Percentiles rank a stretch among this genome's conserved stretches.
Evolutionary conservation across 2,797 vertebrate genomes (phyloP).

Genomic region (Buphagus erythrorhynchus): DNA sequence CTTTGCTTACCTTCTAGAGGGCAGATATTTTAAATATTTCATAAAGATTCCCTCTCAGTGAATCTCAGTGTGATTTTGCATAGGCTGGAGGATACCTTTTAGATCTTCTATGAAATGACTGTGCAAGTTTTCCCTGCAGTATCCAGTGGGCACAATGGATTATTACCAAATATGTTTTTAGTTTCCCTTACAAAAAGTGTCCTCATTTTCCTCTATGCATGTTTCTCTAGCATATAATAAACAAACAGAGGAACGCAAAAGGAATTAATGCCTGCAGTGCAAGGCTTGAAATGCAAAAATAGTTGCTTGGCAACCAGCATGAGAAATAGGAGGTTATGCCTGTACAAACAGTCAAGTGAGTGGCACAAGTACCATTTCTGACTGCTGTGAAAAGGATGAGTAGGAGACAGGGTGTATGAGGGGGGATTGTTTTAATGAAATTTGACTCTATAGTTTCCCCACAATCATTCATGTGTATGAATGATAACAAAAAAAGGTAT

Average conservation of each 20-base stretch:
- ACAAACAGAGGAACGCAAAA: slow-evolving; percentile 41
- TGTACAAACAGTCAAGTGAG: not conserved
- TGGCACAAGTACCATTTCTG: not conserved
- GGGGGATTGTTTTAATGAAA: not conserved
- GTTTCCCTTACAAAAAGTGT: not conserved
- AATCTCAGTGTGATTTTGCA: not conserved
- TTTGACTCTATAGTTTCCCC: not conserved
- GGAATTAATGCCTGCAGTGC: slow-evolving; percentile 47
- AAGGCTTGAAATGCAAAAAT: slow-evolving; percentile 46
- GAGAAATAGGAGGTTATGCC: slow-evolving; percentile 24
- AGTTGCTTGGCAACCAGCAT: slow-evolving; percentile 66
- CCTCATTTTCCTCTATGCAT: not conserved
- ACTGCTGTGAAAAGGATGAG: not conserved
- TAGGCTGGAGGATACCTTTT: not conserved
- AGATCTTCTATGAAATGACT: not conserved
- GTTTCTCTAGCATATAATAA: not conserved
- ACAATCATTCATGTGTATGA: not conserved
- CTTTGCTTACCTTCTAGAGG: not conserved
- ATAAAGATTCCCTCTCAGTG: not conserved
- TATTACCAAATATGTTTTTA: not conserved
- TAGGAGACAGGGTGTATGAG: not conserved
- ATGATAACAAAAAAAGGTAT: not conserved
- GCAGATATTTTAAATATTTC: not conserved
- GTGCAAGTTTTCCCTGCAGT: not conserved
- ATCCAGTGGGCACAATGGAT: not conserved